phyloP scores from a whole-genome alignment of 2,888 invertebrate species.

The Sussaba pulchella region DNA sequence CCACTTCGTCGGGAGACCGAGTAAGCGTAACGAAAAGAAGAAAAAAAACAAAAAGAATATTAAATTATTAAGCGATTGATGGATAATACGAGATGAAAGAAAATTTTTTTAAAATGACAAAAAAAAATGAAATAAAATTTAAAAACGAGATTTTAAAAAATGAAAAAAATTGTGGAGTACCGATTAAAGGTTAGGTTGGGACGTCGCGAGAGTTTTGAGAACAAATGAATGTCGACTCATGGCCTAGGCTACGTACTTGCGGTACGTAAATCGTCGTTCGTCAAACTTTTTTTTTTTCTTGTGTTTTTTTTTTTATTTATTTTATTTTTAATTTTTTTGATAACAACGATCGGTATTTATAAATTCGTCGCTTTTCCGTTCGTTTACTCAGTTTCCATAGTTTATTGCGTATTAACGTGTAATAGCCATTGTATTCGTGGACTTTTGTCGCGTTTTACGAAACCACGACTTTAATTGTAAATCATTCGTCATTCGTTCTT shows the following conservation, averaged over 20 bases:
- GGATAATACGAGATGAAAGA: constrained; percentile 10
- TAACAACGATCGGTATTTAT: constrained; percentile 27
- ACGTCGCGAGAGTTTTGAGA: constrained; percentile 70
- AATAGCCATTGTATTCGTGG: constrained; percentile 52
- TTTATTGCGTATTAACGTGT: constrained; percentile 36
- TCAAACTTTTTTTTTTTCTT: constrained; percentile 55
- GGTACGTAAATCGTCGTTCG: constrained; percentile 71
- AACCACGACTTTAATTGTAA: constrained; percentile 41
- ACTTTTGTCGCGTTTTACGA: constrained; percentile 35
- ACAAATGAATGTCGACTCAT: constrained; percentile 77
- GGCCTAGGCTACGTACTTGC: constrained; percentile 78
- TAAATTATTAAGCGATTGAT: constrained; percentile 55
- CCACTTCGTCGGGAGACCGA: constrained; percentile 67
- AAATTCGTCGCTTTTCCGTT: constrained; percentile 59
- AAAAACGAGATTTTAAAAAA: constrained; percentile 57
- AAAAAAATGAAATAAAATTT: constrained; percentile 7
- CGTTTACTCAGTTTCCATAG: constrained; percentile 57
- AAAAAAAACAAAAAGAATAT: constrained; percentile 48
- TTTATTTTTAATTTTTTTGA: too few species aligned
- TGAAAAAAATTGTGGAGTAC: constrained; percentile 67
- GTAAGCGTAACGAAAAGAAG: constrained; percentile 53
- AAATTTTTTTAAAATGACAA: constrained; percentile 15
- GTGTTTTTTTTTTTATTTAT: too few species aligned
- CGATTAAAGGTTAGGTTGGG: constrained; percentile 65
- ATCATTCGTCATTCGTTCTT: constrained; percentile 47